Percentiles rank a stretch among this genome's conserved stretches.
These are phyloP conservation scores for Hirtodrosophila alboralis DNA, from an alignment of 2,888 invertebrate genomes.

Conservation along the genomic window DNA sequence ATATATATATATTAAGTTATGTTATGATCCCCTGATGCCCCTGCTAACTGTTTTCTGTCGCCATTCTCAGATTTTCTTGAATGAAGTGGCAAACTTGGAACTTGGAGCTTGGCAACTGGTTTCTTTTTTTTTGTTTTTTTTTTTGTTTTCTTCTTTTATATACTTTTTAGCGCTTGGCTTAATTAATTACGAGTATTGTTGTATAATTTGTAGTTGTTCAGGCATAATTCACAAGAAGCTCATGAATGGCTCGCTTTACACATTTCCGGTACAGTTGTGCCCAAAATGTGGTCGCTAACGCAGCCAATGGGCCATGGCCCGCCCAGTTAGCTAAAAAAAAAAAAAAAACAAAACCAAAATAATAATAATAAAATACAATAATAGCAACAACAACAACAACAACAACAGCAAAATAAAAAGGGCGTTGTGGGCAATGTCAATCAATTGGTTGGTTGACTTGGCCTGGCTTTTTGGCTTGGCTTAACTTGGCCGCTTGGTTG, in stretches of 20 bases:
- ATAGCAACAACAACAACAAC: not conserved
- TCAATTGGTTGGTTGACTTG: constrained; percentile 70
- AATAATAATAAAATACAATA: constrained; percentile 2
- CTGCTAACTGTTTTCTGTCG: constrained; percentile 52
- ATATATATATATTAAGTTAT: constrained; percentile 31
- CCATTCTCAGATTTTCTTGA: constrained; percentile 67
- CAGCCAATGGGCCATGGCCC: constrained; percentile 49
- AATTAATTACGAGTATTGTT: constrained; percentile 75
- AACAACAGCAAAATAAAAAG: constrained; percentile 45
- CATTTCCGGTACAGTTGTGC: constrained; percentile 58
- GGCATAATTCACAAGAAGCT: constrained; percentile 59
- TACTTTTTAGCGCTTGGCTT: constrained; percentile 55
- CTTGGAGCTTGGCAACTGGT: constrained; percentile 45
- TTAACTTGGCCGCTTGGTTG: constrained; percentile 48
- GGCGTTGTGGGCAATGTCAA: constrained; percentile 79
- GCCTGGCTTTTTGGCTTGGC: constrained; percentile 37
- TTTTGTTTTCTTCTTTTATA: no score
- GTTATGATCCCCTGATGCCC: no score
- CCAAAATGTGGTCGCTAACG: constrained; percentile 20
- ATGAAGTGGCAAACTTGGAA: constrained; percentile 69
- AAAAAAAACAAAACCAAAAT: constrained; percentile 7
- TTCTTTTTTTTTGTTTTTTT: constrained; percentile 42
- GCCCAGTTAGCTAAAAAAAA: constrained; percentile 37
- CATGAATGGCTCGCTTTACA: constrained; percentile 60
- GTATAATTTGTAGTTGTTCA: constrained; percentile 71